Evolutionary conservation across 2,113 vertebrate genomes (phyloP).

Genomic region (Channa maculata): DNA sequence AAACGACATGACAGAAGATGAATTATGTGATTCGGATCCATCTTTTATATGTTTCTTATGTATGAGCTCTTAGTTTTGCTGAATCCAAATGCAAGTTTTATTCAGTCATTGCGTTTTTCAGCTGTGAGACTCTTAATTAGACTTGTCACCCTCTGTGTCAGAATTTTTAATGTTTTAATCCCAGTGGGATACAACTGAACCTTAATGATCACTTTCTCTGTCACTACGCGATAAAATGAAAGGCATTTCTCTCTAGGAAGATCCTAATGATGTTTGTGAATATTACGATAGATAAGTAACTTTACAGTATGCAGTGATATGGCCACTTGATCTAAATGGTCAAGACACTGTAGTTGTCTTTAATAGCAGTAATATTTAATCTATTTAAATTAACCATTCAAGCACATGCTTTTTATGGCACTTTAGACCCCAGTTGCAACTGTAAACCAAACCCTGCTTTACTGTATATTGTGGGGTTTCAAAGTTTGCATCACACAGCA

Average conservation of each 20-base stretch:
- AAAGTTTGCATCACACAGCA: background rate
- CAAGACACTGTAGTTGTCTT: constrained; percentile 9
- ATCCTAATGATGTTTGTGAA: constrained; percentile 51
- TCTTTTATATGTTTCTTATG: constrained; percentile 1
- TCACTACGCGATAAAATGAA: constrained; percentile 50
- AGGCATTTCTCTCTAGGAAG: constrained; percentile 13
- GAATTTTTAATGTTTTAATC: constrained; percentile 43
- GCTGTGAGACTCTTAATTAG: constrained; percentile 46
- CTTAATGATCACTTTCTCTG: constrained; percentile 54
- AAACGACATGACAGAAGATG: constrained; percentile 13
- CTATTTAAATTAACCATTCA: constrained; percentile 3
- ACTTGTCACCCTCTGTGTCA: constrained; percentile 39
- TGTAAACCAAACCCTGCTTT: background rate
- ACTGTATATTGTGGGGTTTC: background rate
- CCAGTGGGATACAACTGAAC: constrained; percentile 31
- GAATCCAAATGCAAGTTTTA: background rate
- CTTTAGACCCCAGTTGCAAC: background rate
- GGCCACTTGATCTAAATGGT: constrained; percentile 18
- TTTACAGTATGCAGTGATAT: background rate
- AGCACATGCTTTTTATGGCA: background rate
- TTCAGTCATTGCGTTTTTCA: background rate
- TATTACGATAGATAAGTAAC: constrained; percentile 27
- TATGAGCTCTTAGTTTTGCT: constrained; percentile 14
- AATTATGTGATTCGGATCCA: constrained; percentile 4
- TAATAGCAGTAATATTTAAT: background rate